These are phyloP conservation scores for Andrena dorsata DNA, from an alignment of 2,888 invertebrate species.

Conservation along the genomic window DNA sequence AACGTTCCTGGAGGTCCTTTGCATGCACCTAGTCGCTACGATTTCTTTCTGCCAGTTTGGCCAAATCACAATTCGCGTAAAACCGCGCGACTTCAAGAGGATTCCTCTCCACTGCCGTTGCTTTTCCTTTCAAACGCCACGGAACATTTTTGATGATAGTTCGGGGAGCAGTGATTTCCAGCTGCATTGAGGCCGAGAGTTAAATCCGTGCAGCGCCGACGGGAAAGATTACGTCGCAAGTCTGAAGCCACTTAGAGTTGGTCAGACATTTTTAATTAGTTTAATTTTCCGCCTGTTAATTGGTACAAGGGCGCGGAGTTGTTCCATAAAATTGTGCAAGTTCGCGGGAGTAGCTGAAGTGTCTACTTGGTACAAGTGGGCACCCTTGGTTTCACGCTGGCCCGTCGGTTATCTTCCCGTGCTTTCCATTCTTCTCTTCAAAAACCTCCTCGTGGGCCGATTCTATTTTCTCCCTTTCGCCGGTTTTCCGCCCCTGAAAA, in stretches of 20 bases:
- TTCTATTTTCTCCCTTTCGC: slow-evolving; percentile 39
- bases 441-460: slow-evolving; percentile 2
- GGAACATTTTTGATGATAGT: slow-evolving; percentile 12
- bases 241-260: slow-evolving; percentile 40
- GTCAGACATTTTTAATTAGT: slow-evolving; percentile 58
- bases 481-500: slow-evolving; percentile 37
- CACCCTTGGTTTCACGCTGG: slow-evolving; percentile 1
- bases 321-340: slow-evolving; percentile 47
- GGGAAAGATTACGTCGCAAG: slow-evolving; percentile 29
- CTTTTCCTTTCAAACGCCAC: not conserved
- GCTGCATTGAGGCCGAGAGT: slow-evolving; percentile 11
- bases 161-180: not conserved
- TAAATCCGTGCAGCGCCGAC: slow-evolving; percentile 27
- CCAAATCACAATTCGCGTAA: no score
- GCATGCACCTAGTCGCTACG: no score
- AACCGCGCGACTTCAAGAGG: no score
- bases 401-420: slow-evolving; percentile 30
- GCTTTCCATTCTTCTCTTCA: slow-evolving; percentile 27
- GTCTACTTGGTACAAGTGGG: slow-evolving; percentile 44
- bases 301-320: slow-evolving; percentile 45
- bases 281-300: slow-evolving; percentile 57
- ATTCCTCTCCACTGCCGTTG: not conserved
- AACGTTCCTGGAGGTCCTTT: no score
- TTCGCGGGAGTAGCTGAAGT: slow-evolving; percentile 39
- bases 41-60: no score